A percentile compares a stretch with the other conserved stretches of the same genome.
Conservation (phyloP, 2,113 vertebrate genomes). For the Excalfactoria chinensis region DNA sequence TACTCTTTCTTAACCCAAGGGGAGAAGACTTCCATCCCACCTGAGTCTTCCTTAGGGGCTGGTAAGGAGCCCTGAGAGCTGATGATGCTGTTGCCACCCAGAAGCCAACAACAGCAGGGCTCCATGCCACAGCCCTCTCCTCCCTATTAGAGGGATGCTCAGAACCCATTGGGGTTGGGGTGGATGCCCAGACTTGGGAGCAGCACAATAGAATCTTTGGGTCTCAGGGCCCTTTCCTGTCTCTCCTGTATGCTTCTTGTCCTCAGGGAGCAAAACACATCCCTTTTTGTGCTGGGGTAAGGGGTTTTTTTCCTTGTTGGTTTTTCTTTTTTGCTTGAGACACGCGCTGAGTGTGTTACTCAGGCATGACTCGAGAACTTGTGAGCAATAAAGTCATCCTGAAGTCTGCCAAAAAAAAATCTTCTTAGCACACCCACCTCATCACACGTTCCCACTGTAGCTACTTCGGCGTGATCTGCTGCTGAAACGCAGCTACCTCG, state of each 20-base stretch:
- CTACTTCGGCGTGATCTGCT: slow-evolving; percentile 23
- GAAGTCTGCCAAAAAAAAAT: slow-evolving; percentile 68
- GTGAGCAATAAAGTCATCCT: slow-evolving; percentile 73
- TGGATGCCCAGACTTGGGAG: not conserved
- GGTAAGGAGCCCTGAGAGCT: not conserved
- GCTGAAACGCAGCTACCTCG: slow-evolving; percentile 28
- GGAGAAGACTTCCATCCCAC: not conserved
- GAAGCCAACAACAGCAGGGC: not conserved
- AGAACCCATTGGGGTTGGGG: not conserved
- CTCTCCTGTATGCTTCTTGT: not conserved
- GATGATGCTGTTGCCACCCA: not conserved
- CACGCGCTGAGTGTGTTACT: slow-evolving; percentile 62
- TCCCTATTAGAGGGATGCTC: not conserved
- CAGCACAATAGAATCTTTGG: not conserved
- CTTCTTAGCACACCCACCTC: slow-evolving; percentile 69
- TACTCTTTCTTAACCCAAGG: not conserved
- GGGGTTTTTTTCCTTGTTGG: not conserved
- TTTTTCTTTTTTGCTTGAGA: slow-evolving; percentile 5
- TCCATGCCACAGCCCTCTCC: not conserved
- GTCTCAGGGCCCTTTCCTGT: not conserved
- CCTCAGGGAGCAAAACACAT: not conserved
- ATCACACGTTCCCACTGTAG: slow-evolving; percentile 66
- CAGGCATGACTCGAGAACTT: slow-evolving; percentile 71
- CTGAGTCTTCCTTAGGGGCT: not conserved
- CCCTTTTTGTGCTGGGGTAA: slow-evolving; percentile 38